Evolutionary conservation across 2,888 invertebrate genomes (phyloP), one percentile per base, ranked within the genome.

Genomic region (Formica aserva): DNA sequence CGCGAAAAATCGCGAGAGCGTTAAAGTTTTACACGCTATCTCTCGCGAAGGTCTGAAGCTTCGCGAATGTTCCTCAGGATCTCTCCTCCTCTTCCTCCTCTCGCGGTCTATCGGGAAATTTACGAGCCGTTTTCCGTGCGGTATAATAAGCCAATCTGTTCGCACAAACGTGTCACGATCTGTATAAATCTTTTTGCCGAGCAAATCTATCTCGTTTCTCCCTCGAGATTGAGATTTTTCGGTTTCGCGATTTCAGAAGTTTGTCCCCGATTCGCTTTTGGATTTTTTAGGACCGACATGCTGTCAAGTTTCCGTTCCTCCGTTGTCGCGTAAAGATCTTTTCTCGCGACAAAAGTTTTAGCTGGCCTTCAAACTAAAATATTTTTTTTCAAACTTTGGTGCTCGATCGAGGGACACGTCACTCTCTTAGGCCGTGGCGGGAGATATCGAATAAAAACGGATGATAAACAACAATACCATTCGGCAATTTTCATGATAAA

Each of bases 21-120:
- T 78, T 78, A 60, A 71, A 71, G 45, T 78, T 78, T 78, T 71
- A 78, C 41, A 48, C 32, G 45, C 35, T n/a, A 45, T 32, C 60
- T 55, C 13, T 18, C 9, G 72, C 71, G 32, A 35, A 52, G 26
- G 2, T 22, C 48, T 52, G 35, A 78, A 4, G 52, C n/a, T 52
- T n/a, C 67, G n/a, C 67, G 67, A 18, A 63, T 76, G 48, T 55
- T 67, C 13, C 26, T 32, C 71, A 32, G 26, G 0, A 29, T 78
- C 78, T 41, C n/a, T 4, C 0, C 22, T 4, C 0, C 22, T 29
- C 29, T 15, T 41, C 13, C 9, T 15, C 1, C 9, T 5, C 32
- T 38, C 29, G n/a, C 29, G 15, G 22, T 78, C 32, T 78, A 57
- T 26, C 48, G 26, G 26, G 9, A 78, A 66, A 69, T 45, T 78